Conservation (phyloP, 2,888 invertebrate genomes). For the Nymphalis c-album region DNA sequence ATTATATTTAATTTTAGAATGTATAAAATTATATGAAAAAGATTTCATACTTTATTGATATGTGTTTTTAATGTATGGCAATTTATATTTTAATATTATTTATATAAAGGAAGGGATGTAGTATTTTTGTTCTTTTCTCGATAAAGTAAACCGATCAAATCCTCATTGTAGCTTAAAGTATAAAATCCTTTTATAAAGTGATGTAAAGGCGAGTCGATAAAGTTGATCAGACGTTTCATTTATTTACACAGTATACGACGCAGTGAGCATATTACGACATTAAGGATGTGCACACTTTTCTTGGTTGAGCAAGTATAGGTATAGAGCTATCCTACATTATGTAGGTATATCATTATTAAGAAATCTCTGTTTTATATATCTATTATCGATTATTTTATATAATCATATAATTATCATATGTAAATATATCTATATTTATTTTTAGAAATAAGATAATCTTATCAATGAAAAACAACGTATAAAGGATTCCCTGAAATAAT, state of each 20-base stretch:
- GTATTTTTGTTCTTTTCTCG: neutral
- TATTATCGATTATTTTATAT: too few species aligned
- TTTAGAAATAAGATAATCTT: too few species aligned
- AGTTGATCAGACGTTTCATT: constrained; percentile 58
- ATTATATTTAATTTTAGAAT: too few species aligned
- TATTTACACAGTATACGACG: constrained; percentile 50
- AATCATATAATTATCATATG: too few species aligned
- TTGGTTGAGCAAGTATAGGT: neutral
- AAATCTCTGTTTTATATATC: too few species aligned
- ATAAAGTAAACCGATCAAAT: constrained; percentile 19
- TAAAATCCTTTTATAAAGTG: constrained; percentile 32
- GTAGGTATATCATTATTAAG: neutral
- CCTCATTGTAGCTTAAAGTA: constrained; percentile 21
- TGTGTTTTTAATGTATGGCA: too few species aligned
- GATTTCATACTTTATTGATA: too few species aligned
- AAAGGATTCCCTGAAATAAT: too few species aligned
- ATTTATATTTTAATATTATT: too few species aligned
- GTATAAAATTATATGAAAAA: too few species aligned
- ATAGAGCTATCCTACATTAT: neutral
- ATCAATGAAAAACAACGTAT: too few species aligned
- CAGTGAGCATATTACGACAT: constrained; percentile 37
- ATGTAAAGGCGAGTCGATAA: constrained; percentile 55
- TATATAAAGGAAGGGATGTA: neutral
- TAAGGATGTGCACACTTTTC: constrained; percentile 43
- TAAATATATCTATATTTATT: too few species aligned